Evolutionary conservation across 2,113 vertebrate genomes (phyloP).

Genomic region (Verasper variegatus): DNA sequence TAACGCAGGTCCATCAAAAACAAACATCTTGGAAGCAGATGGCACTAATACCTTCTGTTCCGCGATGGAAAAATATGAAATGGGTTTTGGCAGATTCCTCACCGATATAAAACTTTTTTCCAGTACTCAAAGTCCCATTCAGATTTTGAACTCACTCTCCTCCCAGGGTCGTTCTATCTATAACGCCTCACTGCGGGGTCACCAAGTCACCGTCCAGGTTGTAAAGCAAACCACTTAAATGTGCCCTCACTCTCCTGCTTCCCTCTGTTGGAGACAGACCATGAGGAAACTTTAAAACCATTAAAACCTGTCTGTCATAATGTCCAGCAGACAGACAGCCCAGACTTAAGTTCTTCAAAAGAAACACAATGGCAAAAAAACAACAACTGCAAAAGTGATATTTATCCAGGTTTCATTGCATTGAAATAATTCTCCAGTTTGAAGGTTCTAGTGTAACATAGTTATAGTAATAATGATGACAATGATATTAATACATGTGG

Average conservation of each 20-base stretch:
- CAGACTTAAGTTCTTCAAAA: background rate
- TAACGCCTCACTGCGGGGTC: background rate
- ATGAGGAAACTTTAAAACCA: background rate
- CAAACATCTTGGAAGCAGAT: background rate
- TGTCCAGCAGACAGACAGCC: background rate
- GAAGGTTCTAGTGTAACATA: background rate
- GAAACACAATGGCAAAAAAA: background rate
- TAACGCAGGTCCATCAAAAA: background rate
- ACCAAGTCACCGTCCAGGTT: background rate
- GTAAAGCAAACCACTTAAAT: background rate
- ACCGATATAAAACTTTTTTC: slow-evolving; percentile 15
- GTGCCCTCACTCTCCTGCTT: background rate
- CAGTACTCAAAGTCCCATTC: background rate
- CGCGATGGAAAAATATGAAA: slow-evolving; percentile 11
- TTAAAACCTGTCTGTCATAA: background rate
- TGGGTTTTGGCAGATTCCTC: slow-evolving; percentile 1
- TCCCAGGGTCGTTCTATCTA: background rate
- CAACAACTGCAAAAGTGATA: background rate
- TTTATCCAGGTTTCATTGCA: background rate
- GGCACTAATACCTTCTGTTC: background rate
- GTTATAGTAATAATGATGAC: background rate
- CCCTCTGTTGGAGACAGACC: background rate
- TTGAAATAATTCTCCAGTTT: background rate
- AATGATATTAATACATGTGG: background rate
- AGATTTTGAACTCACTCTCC: slow-evolving; percentile 5